Base-by-base conservation (phyloP, 2,797 vertebrate genomes). In the Phrynocephalus vlangalii region DNA sequence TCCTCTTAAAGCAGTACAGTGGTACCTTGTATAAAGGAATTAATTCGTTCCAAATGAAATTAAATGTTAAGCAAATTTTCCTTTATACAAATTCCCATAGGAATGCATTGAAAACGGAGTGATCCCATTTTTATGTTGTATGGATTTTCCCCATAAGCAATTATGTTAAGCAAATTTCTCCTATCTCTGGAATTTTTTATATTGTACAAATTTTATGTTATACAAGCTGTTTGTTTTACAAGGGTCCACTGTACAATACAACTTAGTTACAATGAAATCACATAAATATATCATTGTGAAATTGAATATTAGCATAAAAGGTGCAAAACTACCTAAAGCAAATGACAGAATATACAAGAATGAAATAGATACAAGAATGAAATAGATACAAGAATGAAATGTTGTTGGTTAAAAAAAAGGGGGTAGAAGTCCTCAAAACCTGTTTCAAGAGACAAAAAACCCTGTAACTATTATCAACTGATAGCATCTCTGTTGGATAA, bases 401-500 rank as follows among this genome's bases (percentile, higher is more conserved):
- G 1, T 22, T 76, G 11, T 77, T 44, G 11, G 22, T 48, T 44
- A 44, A 44, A 44, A 4, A 48, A 5, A 50, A 26, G 75, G 1
- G 38, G 10, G 4, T 26, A 44, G 48, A 48, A 24, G 75, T 5
- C 22, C 13, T 50, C 44, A 48, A 48, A 77, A 77, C 30, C 33
- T 38, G 33, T 9, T 22, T 77, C 13, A 75, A 26, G 38, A 77
- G 22, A 50, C 10, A 24, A 3, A 50, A 48, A 11, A 10, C 44
- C 22, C 22, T 76, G 22, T 26, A 76, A 22, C 20, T 44, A 44
- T 48, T 66, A 66, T 9, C 28, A 63, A 5, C 13, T 18, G 38
- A 63, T 18, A 20, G 13, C 18, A 63, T 70, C 15, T 87, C 85
- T 92, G 79, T 68, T 92, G 82, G 75, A 18, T 63, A 30, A 20